Percentiles rank a stretch among this genome's conserved stretches.
Conservation (phyloP, 2,797 vertebrate genomes). For the Fratercula arctica region DNA sequence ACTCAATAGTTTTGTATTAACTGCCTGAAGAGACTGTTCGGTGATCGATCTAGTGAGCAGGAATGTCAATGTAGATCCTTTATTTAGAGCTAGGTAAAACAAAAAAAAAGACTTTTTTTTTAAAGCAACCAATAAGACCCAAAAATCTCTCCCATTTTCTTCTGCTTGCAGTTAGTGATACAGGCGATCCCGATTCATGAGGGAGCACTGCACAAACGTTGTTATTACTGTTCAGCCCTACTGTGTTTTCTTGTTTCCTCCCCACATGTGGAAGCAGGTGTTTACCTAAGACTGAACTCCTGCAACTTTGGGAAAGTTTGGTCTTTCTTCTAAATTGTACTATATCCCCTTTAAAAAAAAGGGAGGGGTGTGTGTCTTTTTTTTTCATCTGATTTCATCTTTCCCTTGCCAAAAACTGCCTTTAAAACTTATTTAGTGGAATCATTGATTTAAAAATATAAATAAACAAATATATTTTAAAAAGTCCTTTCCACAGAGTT, state of each 20-base stretch:
- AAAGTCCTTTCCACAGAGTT: not conserved
- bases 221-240: not conserved
- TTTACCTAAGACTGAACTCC: not conserved
- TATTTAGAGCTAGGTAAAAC: not conserved
- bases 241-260: not conserved
- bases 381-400: not conserved
- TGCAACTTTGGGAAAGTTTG: not conserved
- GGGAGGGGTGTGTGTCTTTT: accelerated
- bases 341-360: not conserved
- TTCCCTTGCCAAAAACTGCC: not conserved
- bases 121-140: not conserved
- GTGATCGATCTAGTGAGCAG: not conserved
- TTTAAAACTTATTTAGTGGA: not conserved
- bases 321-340: not conserved
- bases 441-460: not conserved
- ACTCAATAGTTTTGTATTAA: not conserved
- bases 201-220: not conserved
- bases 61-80: not conserved
- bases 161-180: not conserved
- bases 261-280: not conserved
- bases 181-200: not conserved
- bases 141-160: not conserved
- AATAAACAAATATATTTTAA: not conserved
- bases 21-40: not conserved
- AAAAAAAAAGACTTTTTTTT: not conserved